Conservation (phyloP, 2,113 vertebrate genomes). For the Anser cygnoides region DNA sequence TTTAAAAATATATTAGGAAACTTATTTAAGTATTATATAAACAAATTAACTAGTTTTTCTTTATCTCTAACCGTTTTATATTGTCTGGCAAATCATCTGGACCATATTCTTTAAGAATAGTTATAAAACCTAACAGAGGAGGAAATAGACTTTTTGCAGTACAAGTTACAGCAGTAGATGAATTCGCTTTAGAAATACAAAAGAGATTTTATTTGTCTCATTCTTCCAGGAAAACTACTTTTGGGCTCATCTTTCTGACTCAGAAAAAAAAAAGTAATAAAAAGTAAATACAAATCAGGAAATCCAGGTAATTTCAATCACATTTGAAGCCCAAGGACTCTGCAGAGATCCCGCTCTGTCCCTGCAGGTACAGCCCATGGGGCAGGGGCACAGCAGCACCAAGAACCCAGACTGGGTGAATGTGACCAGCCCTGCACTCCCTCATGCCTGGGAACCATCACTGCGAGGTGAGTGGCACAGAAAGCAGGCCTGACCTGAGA, state of each 20-base stretch:
- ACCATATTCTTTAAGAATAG: neutral
- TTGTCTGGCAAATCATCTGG: neutral
- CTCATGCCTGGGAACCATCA: neutral
- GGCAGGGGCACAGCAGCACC: too few relatives aligned
- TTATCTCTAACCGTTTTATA: neutral
- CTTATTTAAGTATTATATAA: neutral
- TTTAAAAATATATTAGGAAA: neutral
- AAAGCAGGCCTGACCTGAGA: neutral
- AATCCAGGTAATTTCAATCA: neutral
- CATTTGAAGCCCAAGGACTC: neutral
- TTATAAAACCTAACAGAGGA: neutral
- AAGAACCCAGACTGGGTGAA: too few relatives aligned
- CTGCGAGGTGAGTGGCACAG: neutral
- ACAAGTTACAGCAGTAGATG: neutral
- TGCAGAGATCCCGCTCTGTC: neutral
- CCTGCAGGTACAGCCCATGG: neutral
- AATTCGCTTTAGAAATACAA: neutral
- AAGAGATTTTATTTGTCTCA: neutral
- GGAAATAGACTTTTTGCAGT: neutral
- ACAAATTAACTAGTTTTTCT: neutral
- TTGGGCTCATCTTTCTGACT: neutral
- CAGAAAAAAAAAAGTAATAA: neutral
- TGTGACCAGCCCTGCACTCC: neutral
- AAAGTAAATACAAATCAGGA: neutral
- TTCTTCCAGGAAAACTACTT: neutral